These are phyloP conservation scores for Drosophila eohydei DNA, from an alignment of 2,888 invertebrate genomes.

Conservation along the genomic window DNA sequence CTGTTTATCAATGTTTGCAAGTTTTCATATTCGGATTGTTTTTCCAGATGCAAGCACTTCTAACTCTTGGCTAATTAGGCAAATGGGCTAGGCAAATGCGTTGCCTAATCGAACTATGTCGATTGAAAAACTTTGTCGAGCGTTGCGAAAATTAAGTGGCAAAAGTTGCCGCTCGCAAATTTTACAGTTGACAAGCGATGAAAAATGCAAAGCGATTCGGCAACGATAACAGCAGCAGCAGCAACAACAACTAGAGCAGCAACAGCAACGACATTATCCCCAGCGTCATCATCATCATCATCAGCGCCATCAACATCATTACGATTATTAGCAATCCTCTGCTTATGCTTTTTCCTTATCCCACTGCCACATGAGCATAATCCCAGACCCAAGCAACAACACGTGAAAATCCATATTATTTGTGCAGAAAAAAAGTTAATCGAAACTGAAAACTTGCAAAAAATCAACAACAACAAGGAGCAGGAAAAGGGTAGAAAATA, in stretches of 20 bases:
- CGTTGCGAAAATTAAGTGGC: constrained; percentile 53
- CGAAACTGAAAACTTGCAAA: constrained; percentile 50
- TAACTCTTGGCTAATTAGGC: constrained; percentile 59
- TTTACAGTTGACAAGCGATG: constrained; percentile 51
- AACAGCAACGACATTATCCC: constrained; percentile 13
- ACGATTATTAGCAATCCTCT: constrained; percentile 34
- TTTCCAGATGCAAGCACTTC: constrained; percentile 3
- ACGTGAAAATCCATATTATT: constrained; percentile 66
- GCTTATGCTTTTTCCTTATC: constrained; percentile 40
- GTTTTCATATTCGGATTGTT: constrained; percentile 7
- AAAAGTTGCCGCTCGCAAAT: constrained; percentile 45
- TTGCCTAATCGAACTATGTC: constrained; percentile 36
- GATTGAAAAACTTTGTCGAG: constrained; percentile 57
- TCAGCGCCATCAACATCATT: constrained; percentile 28
- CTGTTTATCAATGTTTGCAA: background rate
- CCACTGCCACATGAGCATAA: constrained; percentile 47
- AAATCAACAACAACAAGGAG: constrained; percentile 12
- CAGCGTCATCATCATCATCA: constrained; percentile 32
- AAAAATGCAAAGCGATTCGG: constrained; percentile 42
- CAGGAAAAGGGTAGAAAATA: constrained; percentile 31
- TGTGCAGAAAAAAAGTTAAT: constrained; percentile 68
- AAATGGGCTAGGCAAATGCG: constrained; percentile 66
- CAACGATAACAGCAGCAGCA: constrained; percentile 1
- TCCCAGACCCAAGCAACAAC: constrained; percentile 24
- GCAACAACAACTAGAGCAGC: constrained; percentile 12